Base-by-base conservation (phyloP, 2,797 vertebrate species). In the Sebastes taczanowskii region DNA sequence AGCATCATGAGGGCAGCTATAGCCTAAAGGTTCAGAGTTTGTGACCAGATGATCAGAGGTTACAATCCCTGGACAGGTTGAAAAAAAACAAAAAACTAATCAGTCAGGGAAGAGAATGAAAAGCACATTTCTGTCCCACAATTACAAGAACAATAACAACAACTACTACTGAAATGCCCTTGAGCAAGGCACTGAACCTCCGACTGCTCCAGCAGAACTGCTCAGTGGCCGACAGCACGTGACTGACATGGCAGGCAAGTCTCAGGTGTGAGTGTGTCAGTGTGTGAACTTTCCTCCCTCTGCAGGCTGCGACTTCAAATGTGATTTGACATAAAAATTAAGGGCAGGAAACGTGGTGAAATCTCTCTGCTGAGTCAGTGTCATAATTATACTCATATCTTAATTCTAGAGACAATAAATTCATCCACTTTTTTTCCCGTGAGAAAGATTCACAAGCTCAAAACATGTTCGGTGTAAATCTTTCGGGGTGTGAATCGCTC, bases 181-280 rank as follows among this genome's bases (percentile, higher is more conserved):
- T 55, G 83, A 94, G 85, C 93, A 94, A 94, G 94, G 93, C 94
- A 94, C 94, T 90, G 91, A 85, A 91, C 82, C 88, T 85, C 82
- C 81, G 1, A 77, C 70, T 60, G 88, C 86, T 84, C 75, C 81
- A 71, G 83, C 86, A 74, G 81, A 85, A 56, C 71, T 63, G 86
- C 81, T 88, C 80, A 76, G 82, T 77, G 90, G 82, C 81, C 30
- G 77, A 81, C 71, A 75, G 80, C 11, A 73, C 66, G 20, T 25
- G 64, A 59, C 80, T 23, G 74, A 83, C 60, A 59, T 34, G 65
- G 62, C 71, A 74, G 85, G 77, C 74, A 60, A 66, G 69, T 86
- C 71, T 81, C 74, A 34, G 65, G 78, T 82, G 87, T 66, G 72
- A n/a, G 77, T 55, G 60, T 77, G 62, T 52, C 49, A 52, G 49